phyloP scores from a whole-genome alignment of 2,888 invertebrate species.

The Hypolimnas misippus region DNA sequence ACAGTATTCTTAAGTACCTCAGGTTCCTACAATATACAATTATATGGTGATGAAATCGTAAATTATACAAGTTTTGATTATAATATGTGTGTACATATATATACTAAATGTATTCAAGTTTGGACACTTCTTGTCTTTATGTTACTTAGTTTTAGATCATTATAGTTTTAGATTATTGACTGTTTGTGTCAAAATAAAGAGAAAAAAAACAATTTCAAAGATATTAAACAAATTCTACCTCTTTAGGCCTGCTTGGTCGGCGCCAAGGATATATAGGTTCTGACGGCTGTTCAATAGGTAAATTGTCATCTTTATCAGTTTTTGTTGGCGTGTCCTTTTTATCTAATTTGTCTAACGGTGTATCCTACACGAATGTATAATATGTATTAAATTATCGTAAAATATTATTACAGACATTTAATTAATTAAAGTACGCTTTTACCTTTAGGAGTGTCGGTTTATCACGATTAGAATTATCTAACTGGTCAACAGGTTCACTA shows the following conservation, averaged over 20 bases:
- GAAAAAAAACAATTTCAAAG: neutral
- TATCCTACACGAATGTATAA: slow-evolving; percentile 11
- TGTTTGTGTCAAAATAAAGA: no score
- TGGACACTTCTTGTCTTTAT: no score
- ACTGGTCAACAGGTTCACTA: neutral
- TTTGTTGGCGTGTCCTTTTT: slow-evolving; percentile 11
- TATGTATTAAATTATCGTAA: neutral
- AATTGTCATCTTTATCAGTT: slow-evolving; percentile 30
- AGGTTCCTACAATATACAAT: slow-evolving; percentile 28
- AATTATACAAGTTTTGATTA: no score
- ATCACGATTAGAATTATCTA: neutral
- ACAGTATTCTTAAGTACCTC: slow-evolving; percentile 21
- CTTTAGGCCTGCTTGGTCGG: slow-evolving; percentile 42
- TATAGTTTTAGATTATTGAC: neutral
- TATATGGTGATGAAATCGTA: neutral
- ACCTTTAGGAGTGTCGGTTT: no score
- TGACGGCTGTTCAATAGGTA: slow-evolving; percentile 25
- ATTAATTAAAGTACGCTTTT: no score
- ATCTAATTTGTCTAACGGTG: neutral
- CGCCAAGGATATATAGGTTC: slow-evolving; percentile 44
- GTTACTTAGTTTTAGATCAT: no score
- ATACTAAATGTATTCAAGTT: no score
- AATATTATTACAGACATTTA: no score
- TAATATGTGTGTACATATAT: no score
- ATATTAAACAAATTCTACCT: slow-evolving; percentile 39